Conservation (phyloP, 2,797 vertebrate genomes). For the Clamator glandarius region DNA sequence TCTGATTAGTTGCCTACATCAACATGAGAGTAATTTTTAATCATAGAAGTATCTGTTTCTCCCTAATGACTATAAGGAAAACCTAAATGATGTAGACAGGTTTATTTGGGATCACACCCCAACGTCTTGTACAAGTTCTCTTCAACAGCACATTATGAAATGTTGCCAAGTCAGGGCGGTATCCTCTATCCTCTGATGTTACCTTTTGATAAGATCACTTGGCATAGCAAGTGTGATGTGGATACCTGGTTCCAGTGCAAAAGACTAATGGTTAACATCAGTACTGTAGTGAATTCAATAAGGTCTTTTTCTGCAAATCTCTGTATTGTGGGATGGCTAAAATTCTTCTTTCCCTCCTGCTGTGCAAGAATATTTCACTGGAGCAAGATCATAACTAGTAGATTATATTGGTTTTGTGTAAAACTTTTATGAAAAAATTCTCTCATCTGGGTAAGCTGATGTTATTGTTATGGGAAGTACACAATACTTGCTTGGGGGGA, state of each 20-base stretch:
- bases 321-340: not conserved
- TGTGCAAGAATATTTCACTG: not conserved
- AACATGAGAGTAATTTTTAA: not conserved
- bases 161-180: not conserved
- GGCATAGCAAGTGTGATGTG: no score
- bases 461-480: not conserved
- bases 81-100: rapidly evolving
- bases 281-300: rapidly evolving
- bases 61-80: not conserved
- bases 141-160: not conserved
- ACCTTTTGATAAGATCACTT: not conserved
- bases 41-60: not conserved
- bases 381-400: not conserved
- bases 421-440: not conserved
- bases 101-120: not conserved
- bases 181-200: not conserved
- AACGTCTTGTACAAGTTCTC: not conserved
- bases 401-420: not conserved
- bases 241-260: not conserved
- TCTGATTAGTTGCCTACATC: not conserved
- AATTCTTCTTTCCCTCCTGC: not conserved
- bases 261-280: not conserved
- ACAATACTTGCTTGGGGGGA: not conserved
- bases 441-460: not conserved
- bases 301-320: not conserved